These are phyloP conservation scores for Orthosia gracilis DNA, from an alignment of 2,888 invertebrate species.

Conservation along the genomic window DNA sequence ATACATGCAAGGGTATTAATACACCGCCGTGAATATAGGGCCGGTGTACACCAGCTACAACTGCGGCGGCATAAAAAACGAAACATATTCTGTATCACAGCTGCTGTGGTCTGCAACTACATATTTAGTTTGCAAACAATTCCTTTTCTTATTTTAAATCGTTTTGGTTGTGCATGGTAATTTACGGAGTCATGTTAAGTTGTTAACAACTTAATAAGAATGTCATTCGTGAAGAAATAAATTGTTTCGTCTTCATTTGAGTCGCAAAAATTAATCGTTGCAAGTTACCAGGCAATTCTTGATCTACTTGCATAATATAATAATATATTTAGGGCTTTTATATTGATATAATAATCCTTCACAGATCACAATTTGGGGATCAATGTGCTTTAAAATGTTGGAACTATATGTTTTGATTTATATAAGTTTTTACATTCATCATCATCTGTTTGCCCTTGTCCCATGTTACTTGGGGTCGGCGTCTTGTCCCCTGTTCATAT, in stretches of 20 bases:
- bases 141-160: constrained; percentile 58
- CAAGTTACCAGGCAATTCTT: neutral
- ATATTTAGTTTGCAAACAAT: constrained; percentile 55
- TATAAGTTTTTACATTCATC: too few relatives aligned
- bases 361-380: too few relatives aligned
- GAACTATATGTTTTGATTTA: too few relatives aligned
- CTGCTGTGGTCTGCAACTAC: constrained; percentile 49
- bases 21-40: constrained; percentile 46
- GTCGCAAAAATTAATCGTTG: neutral
- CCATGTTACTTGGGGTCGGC: too few relatives aligned
- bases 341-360: neutral
- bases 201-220: constrained; percentile 52
- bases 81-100: constrained; percentile 49
- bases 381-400: too few relatives aligned
- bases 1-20: constrained; percentile 61
- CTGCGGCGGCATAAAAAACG: constrained; percentile 50
- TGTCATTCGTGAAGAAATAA: constrained; percentile 14
- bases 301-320: neutral
- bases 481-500: too few relatives aligned
- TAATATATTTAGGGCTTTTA: neutral
- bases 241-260: constrained; percentile 3
- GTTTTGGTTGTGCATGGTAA: constrained; percentile 37
- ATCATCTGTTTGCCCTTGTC: too few relatives aligned
- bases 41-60: constrained; percentile 40
- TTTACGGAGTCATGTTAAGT: constrained; percentile 35